Evolutionary conservation across 2,113 vertebrate genomes (phyloP).

Genomic region (Cololabis saira): DNA sequence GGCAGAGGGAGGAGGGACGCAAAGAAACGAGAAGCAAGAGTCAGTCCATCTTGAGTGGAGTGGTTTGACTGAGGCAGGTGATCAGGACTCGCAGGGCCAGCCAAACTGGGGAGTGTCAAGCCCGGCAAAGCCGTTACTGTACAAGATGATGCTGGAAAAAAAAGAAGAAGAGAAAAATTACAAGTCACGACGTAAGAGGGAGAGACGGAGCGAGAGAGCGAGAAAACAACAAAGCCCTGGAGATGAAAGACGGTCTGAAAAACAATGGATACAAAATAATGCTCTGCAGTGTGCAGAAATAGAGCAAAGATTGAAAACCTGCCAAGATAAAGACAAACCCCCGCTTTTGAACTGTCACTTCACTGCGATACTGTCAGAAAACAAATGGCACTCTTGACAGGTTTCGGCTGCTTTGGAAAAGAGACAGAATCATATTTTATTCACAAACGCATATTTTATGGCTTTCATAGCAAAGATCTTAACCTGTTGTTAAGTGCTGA

Average conservation of each 20-base stretch:
- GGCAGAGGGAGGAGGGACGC: slow-evolving; percentile 20
- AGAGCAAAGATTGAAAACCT: slow-evolving; percentile 82
- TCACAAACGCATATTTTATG: slow-evolving; percentile 75
- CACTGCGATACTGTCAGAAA: slow-evolving; percentile 70
- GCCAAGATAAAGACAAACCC: slow-evolving; percentile 80
- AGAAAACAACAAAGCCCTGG: slow-evolving; percentile 75
- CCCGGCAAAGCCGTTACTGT: slow-evolving; percentile 47
- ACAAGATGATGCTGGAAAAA: slow-evolving; percentile 42
- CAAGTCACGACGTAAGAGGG: slow-evolving; percentile 52
- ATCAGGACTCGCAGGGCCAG: slow-evolving; percentile 17
- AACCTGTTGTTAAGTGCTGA: slow-evolving; percentile 76
- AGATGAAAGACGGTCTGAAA: slow-evolving; percentile 78
- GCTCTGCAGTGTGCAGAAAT: slow-evolving; percentile 74
- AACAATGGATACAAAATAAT: slow-evolving; percentile 76
- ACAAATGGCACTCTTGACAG: slow-evolving; percentile 76
- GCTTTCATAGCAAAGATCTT: slow-evolving; percentile 71
- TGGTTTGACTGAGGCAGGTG: slow-evolving; percentile 31
- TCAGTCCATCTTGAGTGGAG: slow-evolving; percentile 16
- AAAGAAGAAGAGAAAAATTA: neutral
- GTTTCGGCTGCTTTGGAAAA: slow-evolving; percentile 68
- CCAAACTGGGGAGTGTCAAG: slow-evolving; percentile 28
- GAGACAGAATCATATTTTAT: slow-evolving; percentile 75
- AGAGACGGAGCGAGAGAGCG: slow-evolving; percentile 46
- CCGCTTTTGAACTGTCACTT: slow-evolving; percentile 78
- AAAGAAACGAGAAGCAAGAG: slow-evolving; percentile 19